Conservation (phyloP, 2,113 vertebrate species). For the Orientallactaga bullata region DNA sequence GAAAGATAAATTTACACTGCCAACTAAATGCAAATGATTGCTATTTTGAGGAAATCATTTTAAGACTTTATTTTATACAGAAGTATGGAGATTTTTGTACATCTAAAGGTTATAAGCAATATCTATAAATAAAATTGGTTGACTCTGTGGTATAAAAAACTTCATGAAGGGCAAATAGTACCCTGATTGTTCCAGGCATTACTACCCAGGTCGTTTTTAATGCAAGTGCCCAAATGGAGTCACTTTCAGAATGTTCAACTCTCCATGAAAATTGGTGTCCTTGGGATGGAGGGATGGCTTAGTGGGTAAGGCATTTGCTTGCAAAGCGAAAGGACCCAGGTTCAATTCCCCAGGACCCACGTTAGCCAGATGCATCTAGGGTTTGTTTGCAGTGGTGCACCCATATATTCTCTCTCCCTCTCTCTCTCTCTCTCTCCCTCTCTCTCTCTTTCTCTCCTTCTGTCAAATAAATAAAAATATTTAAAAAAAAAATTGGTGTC, state of each 20-base stretch:
- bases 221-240: conserved; percentile 6
- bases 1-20: conserved; percentile 66
- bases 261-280: background rate
- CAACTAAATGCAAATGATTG: conserved; percentile 59
- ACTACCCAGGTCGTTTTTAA: conserved; percentile 40
- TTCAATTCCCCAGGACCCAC: too few species aligned
- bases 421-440: too few species aligned
- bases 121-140: conserved; percentile 53
- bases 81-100: conserved; percentile 25
- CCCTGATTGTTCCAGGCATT: background rate
- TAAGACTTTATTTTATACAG: conserved; percentile 41
- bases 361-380: too few species aligned
- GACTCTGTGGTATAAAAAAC: conserved; percentile 35
- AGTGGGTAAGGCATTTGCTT: too few species aligned
- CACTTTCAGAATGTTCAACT: conserved; percentile 6
- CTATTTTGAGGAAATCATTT: conserved; percentile 46
- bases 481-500: background rate
- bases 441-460: too few species aligned
- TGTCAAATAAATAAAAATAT: too few species aligned
- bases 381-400: too few species aligned
- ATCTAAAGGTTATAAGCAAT: background rate
- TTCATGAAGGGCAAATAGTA: conserved; percentile 18
- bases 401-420: too few species aligned
- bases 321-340: too few species aligned
- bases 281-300: too few species aligned